phyloP scores from a whole-genome alignment of 2,797 vertebrate genomes.

The Spheniscus humboldti region DNA sequence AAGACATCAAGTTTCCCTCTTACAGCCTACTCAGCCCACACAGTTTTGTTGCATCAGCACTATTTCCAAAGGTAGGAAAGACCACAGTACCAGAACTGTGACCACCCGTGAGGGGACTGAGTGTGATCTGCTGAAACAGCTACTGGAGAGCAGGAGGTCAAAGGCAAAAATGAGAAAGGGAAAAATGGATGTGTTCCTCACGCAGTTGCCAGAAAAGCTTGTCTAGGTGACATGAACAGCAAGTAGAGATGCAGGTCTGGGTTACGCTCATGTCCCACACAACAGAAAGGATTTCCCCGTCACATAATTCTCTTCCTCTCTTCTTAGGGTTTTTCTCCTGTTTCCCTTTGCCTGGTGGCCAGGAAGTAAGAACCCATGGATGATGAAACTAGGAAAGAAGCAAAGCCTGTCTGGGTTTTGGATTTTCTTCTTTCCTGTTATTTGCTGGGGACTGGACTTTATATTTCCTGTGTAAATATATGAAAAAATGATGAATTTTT shows the following conservation, averaged over 20 bases:
- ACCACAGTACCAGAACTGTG: background rate
- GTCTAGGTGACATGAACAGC: background rate
- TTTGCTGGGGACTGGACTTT: background rate
- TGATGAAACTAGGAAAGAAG: background rate
- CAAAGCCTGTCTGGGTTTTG: background rate
- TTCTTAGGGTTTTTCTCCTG: background rate
- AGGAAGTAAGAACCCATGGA: background rate
- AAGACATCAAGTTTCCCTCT: background rate
- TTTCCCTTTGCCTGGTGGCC: background rate
- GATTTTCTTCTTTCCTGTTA: background rate
- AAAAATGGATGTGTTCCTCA: background rate
- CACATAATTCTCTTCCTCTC: background rate
- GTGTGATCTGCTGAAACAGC: background rate
- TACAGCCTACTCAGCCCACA: background rate
- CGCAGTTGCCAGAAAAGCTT: background rate
- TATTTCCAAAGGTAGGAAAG: background rate
- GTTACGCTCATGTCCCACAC: background rate
- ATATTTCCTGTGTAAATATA: background rate
- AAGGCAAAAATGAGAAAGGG: background rate
- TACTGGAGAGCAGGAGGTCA: background rate
- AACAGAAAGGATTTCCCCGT: background rate
- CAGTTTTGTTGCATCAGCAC: background rate
- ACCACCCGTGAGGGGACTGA: background rate
- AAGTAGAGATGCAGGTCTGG: background rate
- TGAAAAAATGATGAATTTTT: no score